phyloP scores from a whole-genome alignment of 1,140 invertebrate genomes.

The Tetramorium parvispinum region DNA sequence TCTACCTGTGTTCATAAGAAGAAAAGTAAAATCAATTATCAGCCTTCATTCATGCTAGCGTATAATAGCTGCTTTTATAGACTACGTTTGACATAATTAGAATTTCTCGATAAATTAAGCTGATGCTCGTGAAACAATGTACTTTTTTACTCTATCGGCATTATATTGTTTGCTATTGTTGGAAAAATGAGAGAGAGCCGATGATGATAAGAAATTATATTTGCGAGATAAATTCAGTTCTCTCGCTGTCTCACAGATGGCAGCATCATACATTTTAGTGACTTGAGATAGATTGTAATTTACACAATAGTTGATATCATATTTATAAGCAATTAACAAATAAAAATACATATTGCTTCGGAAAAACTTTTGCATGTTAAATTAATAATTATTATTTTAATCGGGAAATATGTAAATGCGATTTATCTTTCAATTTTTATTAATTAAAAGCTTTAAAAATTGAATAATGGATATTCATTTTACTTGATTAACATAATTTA shows the following conservation, averaged over 20 bases:
- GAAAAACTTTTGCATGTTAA: background rate
- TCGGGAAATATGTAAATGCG: background rate
- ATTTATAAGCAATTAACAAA: background rate
- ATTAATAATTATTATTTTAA: background rate
- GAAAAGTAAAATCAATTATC: slow-evolving; percentile 40
- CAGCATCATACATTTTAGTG: background rate
- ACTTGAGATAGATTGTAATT: background rate
- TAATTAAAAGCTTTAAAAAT: background rate
- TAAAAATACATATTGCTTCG: background rate
- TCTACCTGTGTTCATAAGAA: slow-evolving; percentile 92
- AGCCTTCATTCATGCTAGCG: background rate
- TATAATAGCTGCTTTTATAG: background rate
- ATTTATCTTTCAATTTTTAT: slow-evolving; percentile 12
- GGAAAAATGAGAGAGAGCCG: background rate
- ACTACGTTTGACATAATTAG: background rate
- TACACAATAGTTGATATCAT: background rate
- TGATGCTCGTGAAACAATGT: background rate
- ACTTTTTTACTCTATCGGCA: background rate
- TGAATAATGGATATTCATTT: background rate
- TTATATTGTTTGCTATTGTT: slow-evolving; percentile 15
- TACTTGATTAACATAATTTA: background rate
- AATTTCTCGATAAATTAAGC: slow-evolving; percentile 29
- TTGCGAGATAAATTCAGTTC: background rate
- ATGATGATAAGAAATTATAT: background rate
- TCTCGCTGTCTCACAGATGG: slow-evolving; percentile 27